Evolutionary conservation across 2,797 vertebrate genomes (phyloP).

Genomic region (Epinephelus malabaricus): DNA sequence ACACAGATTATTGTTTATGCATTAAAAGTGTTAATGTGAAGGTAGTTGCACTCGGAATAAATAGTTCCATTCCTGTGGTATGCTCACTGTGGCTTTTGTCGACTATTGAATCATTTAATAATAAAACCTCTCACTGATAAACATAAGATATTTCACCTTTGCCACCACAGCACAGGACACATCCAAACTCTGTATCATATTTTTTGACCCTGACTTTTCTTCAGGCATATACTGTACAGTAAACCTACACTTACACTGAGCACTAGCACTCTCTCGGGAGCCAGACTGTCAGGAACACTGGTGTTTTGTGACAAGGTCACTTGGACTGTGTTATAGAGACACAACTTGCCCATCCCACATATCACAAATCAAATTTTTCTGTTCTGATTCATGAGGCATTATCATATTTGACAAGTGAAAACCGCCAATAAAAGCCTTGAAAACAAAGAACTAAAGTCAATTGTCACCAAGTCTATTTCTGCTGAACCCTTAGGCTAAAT

Average conservation of each 20-base stretch:
- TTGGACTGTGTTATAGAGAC: slow-evolving; percentile 5
- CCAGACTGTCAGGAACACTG: slow-evolving; percentile 22
- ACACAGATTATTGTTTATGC: no score
- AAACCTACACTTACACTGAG: slow-evolving; percentile 9
- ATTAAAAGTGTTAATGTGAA: neutral
- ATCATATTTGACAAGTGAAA: neutral
- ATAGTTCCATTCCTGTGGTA: neutral
- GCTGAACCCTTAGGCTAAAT: no score
- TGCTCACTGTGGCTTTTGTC: neutral
- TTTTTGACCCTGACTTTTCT: slow-evolving; percentile 33
- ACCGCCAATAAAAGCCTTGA: neutral
- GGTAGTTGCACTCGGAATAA: neutral
- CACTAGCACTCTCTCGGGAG: slow-evolving; percentile 33
- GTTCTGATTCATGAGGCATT: slow-evolving; percentile 1
- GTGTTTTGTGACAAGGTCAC: slow-evolving; percentile 37
- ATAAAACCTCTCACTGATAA: slow-evolving; percentile 3
- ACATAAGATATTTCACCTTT: slow-evolving; percentile 3
- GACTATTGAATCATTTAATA: neutral
- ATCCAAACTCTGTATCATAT: neutral
- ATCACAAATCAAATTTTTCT: slow-evolving; percentile 9
- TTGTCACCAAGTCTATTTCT: neutral
- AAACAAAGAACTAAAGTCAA: neutral
- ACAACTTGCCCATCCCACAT: slow-evolving; percentile 10
- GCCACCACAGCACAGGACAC: slow-evolving; percentile 11
- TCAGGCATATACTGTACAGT: no score